Conservation (phyloP, 1,140 invertebrate genomes). For the Mycetomoellerius zeteki region DNA sequence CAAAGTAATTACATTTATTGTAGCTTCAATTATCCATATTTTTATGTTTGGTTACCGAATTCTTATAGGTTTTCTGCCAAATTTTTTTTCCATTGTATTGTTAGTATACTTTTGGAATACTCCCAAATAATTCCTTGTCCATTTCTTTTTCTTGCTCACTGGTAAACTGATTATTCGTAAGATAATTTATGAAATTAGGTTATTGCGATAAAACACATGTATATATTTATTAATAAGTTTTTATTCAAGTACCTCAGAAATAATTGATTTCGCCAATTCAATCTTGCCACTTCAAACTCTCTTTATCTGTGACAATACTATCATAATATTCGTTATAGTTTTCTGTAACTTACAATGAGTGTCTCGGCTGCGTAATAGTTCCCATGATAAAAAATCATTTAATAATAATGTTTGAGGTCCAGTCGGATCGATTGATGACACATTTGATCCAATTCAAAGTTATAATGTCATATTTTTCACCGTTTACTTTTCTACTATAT, state of each 20-base stretch:
- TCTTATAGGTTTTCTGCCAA: too few species aligned
- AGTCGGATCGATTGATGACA: slow-evolving; percentile 84
- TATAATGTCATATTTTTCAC: slow-evolving; percentile 88
- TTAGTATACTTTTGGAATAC: not conserved
- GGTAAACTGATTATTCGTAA: slow-evolving; percentile 62
- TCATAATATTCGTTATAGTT: slow-evolving; percentile 91
- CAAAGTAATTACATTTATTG: too few species aligned
- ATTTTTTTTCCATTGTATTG: too few species aligned
- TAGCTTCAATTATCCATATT: too few species aligned
- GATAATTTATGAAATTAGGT: slow-evolving; percentile 67
- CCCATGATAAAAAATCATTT: slow-evolving; percentile 84
- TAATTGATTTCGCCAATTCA: slow-evolving; percentile 66
- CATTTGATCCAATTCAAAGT: slow-evolving; percentile 88
- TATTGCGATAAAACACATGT: not conserved
- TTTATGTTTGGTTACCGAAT: too few species aligned
- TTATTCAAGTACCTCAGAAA: slow-evolving; percentile 27
- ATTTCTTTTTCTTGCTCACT: slow-evolving; percentile 69
- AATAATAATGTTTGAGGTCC: slow-evolving; percentile 63
- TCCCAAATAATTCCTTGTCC: slow-evolving; percentile 81
- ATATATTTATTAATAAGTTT: not conserved
- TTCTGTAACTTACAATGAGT: slow-evolving; percentile 84
- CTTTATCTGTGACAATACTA: slow-evolving; percentile 87
- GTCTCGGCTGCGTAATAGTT: slow-evolving; percentile 85
- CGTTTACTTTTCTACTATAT: slow-evolving; percentile 64
- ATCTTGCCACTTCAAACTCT: slow-evolving; percentile 85